Conservation (phyloP, 2,888 invertebrate genomes). For the Neria commutata region DNA sequence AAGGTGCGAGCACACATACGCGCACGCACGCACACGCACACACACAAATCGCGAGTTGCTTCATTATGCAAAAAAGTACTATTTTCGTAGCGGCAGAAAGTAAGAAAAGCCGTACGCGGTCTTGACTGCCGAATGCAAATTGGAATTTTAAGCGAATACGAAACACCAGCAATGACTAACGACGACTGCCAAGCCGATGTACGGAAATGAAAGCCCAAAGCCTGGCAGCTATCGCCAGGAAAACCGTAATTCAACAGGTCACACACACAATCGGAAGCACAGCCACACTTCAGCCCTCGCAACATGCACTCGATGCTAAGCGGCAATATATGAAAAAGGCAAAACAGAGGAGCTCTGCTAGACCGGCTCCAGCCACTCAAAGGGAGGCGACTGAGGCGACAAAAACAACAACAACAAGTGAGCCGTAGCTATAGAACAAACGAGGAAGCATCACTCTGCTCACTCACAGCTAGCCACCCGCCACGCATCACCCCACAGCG, state of each 20-base stretch:
- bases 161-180: slow-evolving; percentile 4
- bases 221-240: not conserved
- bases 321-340: not conserved
- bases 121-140: slow-evolving; percentile 1
- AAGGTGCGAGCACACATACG: not conserved
- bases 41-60: too few species aligned
- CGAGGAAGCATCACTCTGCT: too few species aligned
- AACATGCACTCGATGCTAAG: not conserved
- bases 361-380: not conserved
- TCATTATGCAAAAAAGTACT: not conserved
- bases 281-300: too few species aligned
- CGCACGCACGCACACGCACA: not conserved
- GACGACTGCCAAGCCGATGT: not conserved
- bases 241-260: slow-evolving; percentile 1
- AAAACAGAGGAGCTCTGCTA: not conserved
- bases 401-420: too few species aligned
- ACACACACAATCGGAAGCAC: slow-evolving; percentile 2
- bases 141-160: slow-evolving; percentile 2
- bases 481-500: too few species aligned
- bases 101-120: too few species aligned
- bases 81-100: too few species aligned
- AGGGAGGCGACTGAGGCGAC: too few species aligned
- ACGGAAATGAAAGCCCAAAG: not conserved
- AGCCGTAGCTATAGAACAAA: too few species aligned
- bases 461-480: too few species aligned